Evolutionary conservation across 2,113 vertebrate species (phyloP), one percentile per base, ranked within the genome.

Genomic region (Calidris pygmaea): DNA sequence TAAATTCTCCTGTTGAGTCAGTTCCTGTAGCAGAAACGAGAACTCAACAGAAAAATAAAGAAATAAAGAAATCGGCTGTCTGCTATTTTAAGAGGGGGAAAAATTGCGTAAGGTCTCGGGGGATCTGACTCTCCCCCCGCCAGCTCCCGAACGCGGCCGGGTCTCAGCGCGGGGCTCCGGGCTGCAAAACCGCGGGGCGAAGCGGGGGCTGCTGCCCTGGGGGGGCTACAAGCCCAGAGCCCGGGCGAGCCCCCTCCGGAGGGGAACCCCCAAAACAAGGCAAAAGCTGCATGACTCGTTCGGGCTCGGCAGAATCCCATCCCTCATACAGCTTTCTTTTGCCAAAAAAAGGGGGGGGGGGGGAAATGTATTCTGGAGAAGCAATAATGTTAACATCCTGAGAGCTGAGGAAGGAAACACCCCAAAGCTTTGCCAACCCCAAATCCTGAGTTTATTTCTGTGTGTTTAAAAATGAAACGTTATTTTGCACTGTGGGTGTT

Each of bases 391-490:
- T 62, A 21, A 41, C 12, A 3, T 60, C 58, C 39, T 90, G 83
- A 55, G 24, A 56, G 67, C 1, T 47, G 84, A 45, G 80, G 67
- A 89, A 89, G 59, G 73, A 60, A 43, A 73, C 39, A 4, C 43
- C n/a, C n/a, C 7, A 1, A 39, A 48, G 12, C 52, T 59, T 67
- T 58, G 88, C 66, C 41, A 58, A 5, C 70, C 59, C 68, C 50
- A 13, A 4, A 53, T 58, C 70, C 13, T 5, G 74, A 50, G 43
- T 59, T 78, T 37, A 29, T 67, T 78, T 74, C 47, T 67, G 14
- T 58, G 45, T 0, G 0, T 62, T 87, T 75, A 10, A 55, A 73
- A 45, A 22, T 8, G 22, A 66, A 66, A 32, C 0, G 0, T 47
- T 26, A 3, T 50, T 90, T 80, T 30, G 22, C 22, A 7, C 21